phyloP scores from a whole-genome alignment of 2,797 vertebrate species.

The Scolopax rusticola region DNA sequence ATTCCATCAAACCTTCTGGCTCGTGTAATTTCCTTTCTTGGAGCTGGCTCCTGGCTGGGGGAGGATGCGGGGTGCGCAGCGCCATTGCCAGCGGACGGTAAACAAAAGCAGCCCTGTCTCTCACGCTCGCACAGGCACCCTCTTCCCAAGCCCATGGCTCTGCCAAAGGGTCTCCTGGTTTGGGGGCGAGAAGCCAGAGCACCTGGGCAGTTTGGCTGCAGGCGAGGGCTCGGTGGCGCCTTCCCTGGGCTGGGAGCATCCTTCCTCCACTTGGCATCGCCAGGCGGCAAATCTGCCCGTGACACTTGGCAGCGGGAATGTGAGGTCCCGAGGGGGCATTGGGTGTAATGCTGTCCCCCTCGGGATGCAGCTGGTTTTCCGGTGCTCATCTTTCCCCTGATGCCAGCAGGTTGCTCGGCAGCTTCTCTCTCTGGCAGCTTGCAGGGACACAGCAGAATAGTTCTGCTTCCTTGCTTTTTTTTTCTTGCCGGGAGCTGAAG shows the following conservation, averaged over 20 bases:
- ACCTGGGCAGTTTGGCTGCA: conserved; percentile 45
- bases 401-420: not conserved
- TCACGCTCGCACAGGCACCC: not conserved
- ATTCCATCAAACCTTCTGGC: conserved; percentile 74
- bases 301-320: not conserved
- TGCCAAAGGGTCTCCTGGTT: conserved; percentile 12
- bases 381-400: not conserved
- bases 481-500: not conserved
- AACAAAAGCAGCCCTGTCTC: conserved; percentile 57
- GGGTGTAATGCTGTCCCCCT: fast-evolving
- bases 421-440: not conserved
- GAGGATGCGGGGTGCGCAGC: not conserved
- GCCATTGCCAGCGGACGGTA: not conserved
- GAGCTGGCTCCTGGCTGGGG: not conserved
- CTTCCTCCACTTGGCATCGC: not conserved
- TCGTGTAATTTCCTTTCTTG: conserved; percentile 66
- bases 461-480: not conserved
- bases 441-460: not conserved
- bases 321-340: fast-evolving
- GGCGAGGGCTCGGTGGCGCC: not conserved
- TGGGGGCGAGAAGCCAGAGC: conserved; percentile 13
- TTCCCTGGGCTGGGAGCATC: not conserved
- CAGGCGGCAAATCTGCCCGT: fast-evolving
- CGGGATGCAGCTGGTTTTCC: not conserved
- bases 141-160: not conserved